Evolutionary conservation across 2,113 vertebrate species (phyloP), one percentile per base, ranked within the genome.

Genomic region (Lipophrys pholis): DNA sequence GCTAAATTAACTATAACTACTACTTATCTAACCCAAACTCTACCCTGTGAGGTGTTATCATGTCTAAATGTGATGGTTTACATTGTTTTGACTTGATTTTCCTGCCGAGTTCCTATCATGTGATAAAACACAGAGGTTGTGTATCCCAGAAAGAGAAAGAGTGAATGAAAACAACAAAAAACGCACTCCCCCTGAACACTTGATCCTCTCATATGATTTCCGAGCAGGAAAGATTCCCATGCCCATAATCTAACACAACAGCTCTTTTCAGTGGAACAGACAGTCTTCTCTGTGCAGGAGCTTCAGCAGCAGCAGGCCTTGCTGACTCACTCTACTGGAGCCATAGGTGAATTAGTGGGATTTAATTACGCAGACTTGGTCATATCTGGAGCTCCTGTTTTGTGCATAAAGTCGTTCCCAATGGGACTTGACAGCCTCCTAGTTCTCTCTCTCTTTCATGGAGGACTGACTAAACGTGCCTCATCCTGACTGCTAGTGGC

Each of bases 251-350:
- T 40, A 66, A 46, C 56, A 85, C 78, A 87, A 75, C 50, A 50
- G 60, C 54, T 71, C 74, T 64, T 68, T 81, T 82, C 73, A 86
- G 6, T 16, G 48, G 61, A 43, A 59, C 57, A 48, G 71, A 6
- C 69, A 74, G 68, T 53, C 53, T 58, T 78, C 49, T 60, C 57
- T 54, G 36, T 68, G 56, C 58, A 49, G 73, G 39, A 66, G 65
- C 73, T 63, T 6, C 65, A 69, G 10, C 46, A 76, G 56, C 53
- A 48, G 21, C 50, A 66, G 82, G 79, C 80, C 76, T 36, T 90
- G 89, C 91, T 91, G 90, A 91, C 83, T 92, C 91, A 90, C 78
- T 85, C 55, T 0, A 7, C 21, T 30, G 6, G 45, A 75, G 48
- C 73, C 39, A 76, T 65, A 51, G 70, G 40, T 60, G 69, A 73